Base-by-base conservation (phyloP, 2,888 invertebrate species). In the Deilephila elpenor region DNA sequence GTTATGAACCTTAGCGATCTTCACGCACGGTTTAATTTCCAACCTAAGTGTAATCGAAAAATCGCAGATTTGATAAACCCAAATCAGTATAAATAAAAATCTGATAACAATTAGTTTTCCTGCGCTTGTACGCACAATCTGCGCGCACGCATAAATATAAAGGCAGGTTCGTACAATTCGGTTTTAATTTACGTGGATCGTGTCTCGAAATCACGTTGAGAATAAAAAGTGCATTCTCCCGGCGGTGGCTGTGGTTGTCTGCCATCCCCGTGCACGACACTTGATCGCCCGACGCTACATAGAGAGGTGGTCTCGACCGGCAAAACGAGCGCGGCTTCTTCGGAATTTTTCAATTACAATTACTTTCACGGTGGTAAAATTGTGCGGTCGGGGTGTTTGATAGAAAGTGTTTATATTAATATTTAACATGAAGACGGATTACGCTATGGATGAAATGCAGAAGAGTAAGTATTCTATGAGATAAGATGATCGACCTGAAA, bases 401-500 rank as follows among this genome's bases (percentile, higher is more conserved):
- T 88, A 86, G 85, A 89, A 88, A 91, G 92, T 92, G 93, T 81
- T 83, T 78, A 80, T 82, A 78, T 82, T 78, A 74, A 86, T 84
- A 78, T 82, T 37, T 82, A 89, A 87, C 84, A 94, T 94, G 94
- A 94, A 94, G 91, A 92, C 94, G 93, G 94, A 94, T 93, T 94
- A 94, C 90, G 93, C 94, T 78, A 90, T 94, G 93, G 94, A 94
- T 89, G 94, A 93, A 80, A 90, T 93, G 91, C 93, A 94, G 86
- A 94, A 94, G 89, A 91, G 94, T 94, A 90, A 94, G 94, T 37
- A 67, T 59, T 56, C 20, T 67, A 59, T 32, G 25, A 5, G 32
- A 56, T 56, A n/a, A 56, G 56, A 53, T 25, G 25, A 59, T 25
- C 14, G 11, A 44, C 11, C 44, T 44, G 44, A 44, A 44, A 44